These are phyloP conservation scores for Plagiodera versicolora DNA, from an alignment of 2,888 invertebrate genomes.

Conservation along the genomic window DNA sequence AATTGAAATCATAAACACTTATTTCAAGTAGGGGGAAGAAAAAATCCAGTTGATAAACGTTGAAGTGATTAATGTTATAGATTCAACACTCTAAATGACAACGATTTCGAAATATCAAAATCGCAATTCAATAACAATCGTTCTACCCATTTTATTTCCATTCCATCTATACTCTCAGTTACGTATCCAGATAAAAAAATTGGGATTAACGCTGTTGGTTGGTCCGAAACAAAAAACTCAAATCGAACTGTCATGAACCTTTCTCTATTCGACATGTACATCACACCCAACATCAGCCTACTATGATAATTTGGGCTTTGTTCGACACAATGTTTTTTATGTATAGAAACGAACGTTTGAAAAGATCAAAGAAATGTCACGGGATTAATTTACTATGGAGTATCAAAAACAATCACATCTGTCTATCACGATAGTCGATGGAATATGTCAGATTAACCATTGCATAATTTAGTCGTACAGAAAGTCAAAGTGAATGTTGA, in stretches of 20 bases:
- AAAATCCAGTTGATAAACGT: too few relatives aligned
- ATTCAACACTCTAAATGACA: too few relatives aligned
- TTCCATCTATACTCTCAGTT: too few relatives aligned
- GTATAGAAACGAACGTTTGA: neutral
- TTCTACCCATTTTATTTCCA: too few relatives aligned
- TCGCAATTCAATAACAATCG: too few relatives aligned
- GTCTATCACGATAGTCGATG: constrained; percentile 10
- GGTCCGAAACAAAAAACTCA: too few relatives aligned
- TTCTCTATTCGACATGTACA: neutral
- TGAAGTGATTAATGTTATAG: too few relatives aligned
- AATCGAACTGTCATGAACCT: neutral
- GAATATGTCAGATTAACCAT: constrained; percentile 13
- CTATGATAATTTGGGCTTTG: constrained; percentile 2
- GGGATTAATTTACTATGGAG: constrained; percentile 13
- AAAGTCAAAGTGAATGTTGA: constrained; percentile 19
- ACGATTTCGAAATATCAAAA: too few relatives aligned
- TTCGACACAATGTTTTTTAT: neutral
- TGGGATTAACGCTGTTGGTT: too few relatives aligned
- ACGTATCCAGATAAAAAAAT: too few relatives aligned
- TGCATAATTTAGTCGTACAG: constrained; percentile 19
- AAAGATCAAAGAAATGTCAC: constrained; percentile 18
- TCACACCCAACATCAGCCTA: neutral
- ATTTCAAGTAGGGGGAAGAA: too few relatives aligned
- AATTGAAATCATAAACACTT: too few relatives aligned
- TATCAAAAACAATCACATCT: constrained; percentile 8